Evolutionary conservation across 1,140 invertebrate species (phyloP), one percentile per base, ranked within the genome.

Genomic region (Monochamus saltuarius): DNA sequence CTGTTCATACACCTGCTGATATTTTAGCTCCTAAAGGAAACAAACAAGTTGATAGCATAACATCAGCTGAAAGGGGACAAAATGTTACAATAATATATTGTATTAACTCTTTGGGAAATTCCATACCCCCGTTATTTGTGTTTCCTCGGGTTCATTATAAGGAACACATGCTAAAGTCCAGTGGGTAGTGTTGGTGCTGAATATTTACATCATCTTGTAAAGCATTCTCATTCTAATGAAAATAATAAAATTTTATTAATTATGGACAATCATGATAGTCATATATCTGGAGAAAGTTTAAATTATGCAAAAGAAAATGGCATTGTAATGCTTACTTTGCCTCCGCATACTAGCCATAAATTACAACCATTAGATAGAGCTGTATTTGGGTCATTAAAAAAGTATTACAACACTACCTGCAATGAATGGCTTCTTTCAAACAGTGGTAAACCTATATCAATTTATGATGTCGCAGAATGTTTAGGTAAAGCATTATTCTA

Each of bases 31-130:
- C 8, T 10, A 56, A 56, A 34, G 54, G 54, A 7, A 7, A 13
- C 22, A 75, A 75, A 53, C 75, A 82, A 72, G 72, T 82, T 3
- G 77, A 77, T 39, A 19, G 70, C 55, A 51, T 80, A n/a, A 80
- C 75, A 7, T 80, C 77, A 22, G 75, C 70, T 2, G 79, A 82
- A 72, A 58, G 75, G 29, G 79, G 76, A 38, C 71, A 69, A 11
- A 64, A 78, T 39, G 55, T 62, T 22, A 64, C 56, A 11, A 35
- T 63, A 4, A 34, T 9, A 17, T 62, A 1, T 16, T 37, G 22
- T 40, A 52, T 73, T 14, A 66, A 51, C 65, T 74, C 69, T 46
- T 34, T 57, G 19, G 70, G 68, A 34, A 70, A 67, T 58, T 42
- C 45, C 7, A 56, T 76, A 16, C 73, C 74, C 14, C 75, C 71